Evolutionary conservation across 2,113 vertebrate species (phyloP), one percentile per base, ranked within the genome.

Genomic region (Thunnus thynnus): DNA sequence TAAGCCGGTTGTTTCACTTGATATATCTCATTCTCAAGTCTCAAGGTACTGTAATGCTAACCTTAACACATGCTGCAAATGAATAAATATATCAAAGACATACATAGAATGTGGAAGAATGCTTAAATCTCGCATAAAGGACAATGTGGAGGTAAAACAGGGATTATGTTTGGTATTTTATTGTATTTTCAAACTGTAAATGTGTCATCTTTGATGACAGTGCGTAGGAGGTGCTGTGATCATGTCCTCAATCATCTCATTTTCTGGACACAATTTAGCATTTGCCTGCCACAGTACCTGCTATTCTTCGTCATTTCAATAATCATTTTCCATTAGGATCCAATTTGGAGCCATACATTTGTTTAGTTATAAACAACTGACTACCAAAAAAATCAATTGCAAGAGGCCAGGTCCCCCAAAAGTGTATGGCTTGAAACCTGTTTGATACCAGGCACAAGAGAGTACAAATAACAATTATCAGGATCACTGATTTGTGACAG

Each of bases 401-500:
- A 84, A 71, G 70, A 82, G 64, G 78, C 44, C 72, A 72, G 27
- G 18, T 47, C 30, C 7, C 81, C 44, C 17, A 72, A 72, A 83
- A 72, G 54, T 83, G 44, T 71, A 54, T 17, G 54, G 50, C 76
- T 84, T 75, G 67, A 78, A 82, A 83, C 77, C 70, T 56, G 73
- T 85, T 72, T 75, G 75, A 83, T 70, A 68, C 13, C 51, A 80
- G 55, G 80, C 80, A 75, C 5, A 22, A 62, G 77, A 75, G 78
- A 86, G 68, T 68, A 88, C 84, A 93, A 86, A 90, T 80, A 85
- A 73, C 80, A 93, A 91, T 93, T 91, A 89, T 83, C 69, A 81
- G 84, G 83, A 85, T 90, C 88, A 86, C 70, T 91, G 91, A 92
- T 85, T 93, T 92, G 89, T 91, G 83, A 87, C 89, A 80, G 86